Evolutionary conservation across 1,140 invertebrate genomes (phyloP).

Genomic region (Drosophila guanche): DNA sequence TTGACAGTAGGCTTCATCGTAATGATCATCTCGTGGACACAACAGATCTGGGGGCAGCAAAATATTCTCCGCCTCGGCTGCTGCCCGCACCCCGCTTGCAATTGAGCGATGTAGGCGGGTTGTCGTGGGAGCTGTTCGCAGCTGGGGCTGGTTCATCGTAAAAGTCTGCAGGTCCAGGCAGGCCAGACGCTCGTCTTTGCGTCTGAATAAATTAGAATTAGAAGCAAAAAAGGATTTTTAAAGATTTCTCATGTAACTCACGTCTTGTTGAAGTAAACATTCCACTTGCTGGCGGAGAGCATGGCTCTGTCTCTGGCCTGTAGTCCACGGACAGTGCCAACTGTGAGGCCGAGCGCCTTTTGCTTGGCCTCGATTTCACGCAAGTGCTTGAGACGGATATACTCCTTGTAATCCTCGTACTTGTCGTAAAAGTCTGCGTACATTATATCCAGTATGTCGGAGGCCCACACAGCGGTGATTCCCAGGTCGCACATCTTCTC

Average conservation of each 20-base stretch:
- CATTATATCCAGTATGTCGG: slow-evolving; percentile 97
- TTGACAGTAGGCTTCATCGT: slow-evolving; percentile 38
- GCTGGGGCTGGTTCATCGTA: slow-evolving; percentile 69
- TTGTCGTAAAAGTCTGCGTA: slow-evolving; percentile 96
- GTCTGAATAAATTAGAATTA: slow-evolving; percentile 35
- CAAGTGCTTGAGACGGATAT: slow-evolving; percentile 90
- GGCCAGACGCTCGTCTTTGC: slow-evolving; percentile 74
- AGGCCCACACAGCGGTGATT: slow-evolving; percentile 94
- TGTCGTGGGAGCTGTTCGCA: slow-evolving; percentile 46
- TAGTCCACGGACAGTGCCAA: slow-evolving; percentile 85
- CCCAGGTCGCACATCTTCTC: slow-evolving; percentile 97
- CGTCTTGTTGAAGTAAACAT: slow-evolving; percentile 92
- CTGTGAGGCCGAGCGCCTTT: slow-evolving; percentile 85
- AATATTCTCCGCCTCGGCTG: slow-evolving; percentile 66
- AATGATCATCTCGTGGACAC: slow-evolving; percentile 29
- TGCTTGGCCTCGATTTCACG: slow-evolving; percentile 77
- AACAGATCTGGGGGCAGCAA: slow-evolving; percentile 54
- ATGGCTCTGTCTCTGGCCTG: slow-evolving; percentile 94
- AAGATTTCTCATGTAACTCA: slow-evolving; percentile 41
- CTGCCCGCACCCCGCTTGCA: slow-evolving; percentile 43
- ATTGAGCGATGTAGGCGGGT: slow-evolving; percentile 58
- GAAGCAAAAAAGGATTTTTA: not conserved
- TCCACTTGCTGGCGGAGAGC: slow-evolving; percentile 94
- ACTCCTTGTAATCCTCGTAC: slow-evolving; percentile 95
- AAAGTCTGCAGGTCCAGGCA: slow-evolving; percentile 82